phyloP scores from a whole-genome alignment of 92 coral and sea anemone genomes.

The Siderastrea radians region DNA sequence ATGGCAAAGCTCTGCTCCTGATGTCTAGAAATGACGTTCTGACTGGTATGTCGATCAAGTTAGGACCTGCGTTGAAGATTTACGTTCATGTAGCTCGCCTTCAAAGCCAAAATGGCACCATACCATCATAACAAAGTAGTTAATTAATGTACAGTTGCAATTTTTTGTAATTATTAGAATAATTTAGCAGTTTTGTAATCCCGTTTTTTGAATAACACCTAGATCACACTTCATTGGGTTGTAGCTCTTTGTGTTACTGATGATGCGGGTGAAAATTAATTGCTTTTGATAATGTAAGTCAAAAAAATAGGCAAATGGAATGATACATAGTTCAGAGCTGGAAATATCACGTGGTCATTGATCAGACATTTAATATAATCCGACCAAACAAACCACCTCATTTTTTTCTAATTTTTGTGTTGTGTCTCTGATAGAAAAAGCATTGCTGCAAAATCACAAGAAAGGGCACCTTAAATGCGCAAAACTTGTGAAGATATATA shows the following conservation, averaged over 20 bases:
- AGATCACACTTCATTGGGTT: background rate
- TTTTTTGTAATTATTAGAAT: slow-evolving; percentile 36
- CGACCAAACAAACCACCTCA: too few relatives aligned
- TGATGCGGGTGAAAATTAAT: too few relatives aligned
- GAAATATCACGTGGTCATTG: too few relatives aligned
- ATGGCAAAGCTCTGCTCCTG: slow-evolving; percentile 92
- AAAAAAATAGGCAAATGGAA: too few relatives aligned
- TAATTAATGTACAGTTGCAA: slow-evolving; percentile 16
- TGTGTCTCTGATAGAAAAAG: too few relatives aligned
- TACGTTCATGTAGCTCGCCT: slow-evolving; percentile 94
- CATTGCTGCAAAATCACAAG: too few relatives aligned
- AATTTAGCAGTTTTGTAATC: background rate
- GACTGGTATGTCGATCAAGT: slow-evolving; percentile 93
- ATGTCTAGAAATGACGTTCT: slow-evolving; percentile 98
- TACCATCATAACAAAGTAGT: slow-evolving; percentile 37
- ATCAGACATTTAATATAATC: too few relatives aligned
- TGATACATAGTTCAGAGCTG: too few relatives aligned
- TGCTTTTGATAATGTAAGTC: too few relatives aligned
- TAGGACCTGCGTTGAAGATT: slow-evolving; percentile 97
- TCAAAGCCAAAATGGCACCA: slow-evolving; percentile 71
- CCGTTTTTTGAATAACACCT: background rate
- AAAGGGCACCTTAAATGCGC: too few relatives aligned
- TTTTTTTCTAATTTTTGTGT: too few relatives aligned
- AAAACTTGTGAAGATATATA: too few relatives aligned
- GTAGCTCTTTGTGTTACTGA: background rate